Evolutionary conservation across 1,140 invertebrate genomes (phyloP).

Genomic region (Formica exsecta): DNA sequence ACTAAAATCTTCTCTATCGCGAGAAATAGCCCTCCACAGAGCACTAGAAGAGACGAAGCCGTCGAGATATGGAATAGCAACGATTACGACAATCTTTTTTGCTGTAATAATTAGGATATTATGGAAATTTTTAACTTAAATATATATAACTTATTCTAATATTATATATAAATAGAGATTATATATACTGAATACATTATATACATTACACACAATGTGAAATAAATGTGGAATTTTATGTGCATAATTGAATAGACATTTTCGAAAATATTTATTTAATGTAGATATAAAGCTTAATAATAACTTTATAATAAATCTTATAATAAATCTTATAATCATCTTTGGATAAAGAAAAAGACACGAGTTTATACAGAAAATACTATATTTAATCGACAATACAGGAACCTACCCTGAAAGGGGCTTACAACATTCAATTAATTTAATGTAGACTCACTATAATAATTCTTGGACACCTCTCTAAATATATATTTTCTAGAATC

Average conservation of each 20-base stretch:
- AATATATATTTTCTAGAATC: constrained; percentile 32
- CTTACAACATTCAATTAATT: constrained; percentile 71
- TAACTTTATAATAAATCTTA: too few relatives aligned
- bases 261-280: constrained; percentile 25
- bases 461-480: constrained; percentile 4
- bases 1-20: constrained; percentile 66
- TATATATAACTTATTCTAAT: not conserved
- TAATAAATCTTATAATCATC: not conserved
- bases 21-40: constrained; percentile 71
- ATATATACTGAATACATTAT: not conserved
- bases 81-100: constrained; percentile 73
- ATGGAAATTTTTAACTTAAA: constrained; percentile 76
- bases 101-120: constrained; percentile 76
- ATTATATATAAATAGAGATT: constrained; percentile 9
- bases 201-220: not conserved
- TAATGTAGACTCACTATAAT: constrained; percentile 59
- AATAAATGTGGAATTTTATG: constrained; percentile 10
- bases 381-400: constrained; percentile 73
- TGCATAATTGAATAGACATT: not conserved
- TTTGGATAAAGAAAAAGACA: not conserved
- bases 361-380: constrained; percentile 52
- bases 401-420: constrained; percentile 72
- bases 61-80: constrained; percentile 67
- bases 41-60: constrained; percentile 64
- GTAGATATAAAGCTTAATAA: not conserved